These are phyloP conservation scores for Oreochromis spilurus DNA, from an alignment of 2,113 vertebrate genomes.

Conservation along the genomic window DNA sequence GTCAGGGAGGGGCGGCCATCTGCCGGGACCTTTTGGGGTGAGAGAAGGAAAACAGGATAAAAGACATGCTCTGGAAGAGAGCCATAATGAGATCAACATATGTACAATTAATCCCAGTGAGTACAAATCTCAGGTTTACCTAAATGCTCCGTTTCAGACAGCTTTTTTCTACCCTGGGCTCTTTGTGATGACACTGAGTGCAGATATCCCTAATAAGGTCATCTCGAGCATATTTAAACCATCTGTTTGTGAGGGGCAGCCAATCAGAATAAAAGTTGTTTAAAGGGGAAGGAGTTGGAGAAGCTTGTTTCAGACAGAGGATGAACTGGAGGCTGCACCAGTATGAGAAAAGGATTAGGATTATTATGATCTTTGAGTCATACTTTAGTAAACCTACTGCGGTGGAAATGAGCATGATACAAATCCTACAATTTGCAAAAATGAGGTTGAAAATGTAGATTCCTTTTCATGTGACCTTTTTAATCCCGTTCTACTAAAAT, in stretches of 20 bases:
- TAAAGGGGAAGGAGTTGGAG: neutral
- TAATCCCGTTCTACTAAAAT: neutral
- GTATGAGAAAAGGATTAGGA: neutral
- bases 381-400: neutral
- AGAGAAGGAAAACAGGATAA: neutral
- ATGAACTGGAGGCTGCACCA: neutral
- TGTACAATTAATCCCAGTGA: neutral
- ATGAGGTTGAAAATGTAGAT: neutral
- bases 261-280: neutral
- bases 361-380: neutral
- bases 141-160: neutral
- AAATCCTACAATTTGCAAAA: neutral
- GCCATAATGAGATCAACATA: neutral
- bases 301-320: neutral
- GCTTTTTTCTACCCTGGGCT: neutral
- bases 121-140: neutral
- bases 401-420: neutral
- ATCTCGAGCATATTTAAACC: neutral
- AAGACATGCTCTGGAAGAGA: neutral
- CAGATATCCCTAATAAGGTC: neutral
- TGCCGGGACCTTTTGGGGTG: fast-evolving
- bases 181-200: neutral
- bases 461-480: neutral
- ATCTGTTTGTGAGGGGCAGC: neutral
- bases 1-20: neutral